Percentiles rank a stretch among this genome's conserved stretches.
Evolutionary conservation across 2,797 vertebrate genomes (phyloP).

Genomic region (Mormyrus proboscirostris): DNA sequence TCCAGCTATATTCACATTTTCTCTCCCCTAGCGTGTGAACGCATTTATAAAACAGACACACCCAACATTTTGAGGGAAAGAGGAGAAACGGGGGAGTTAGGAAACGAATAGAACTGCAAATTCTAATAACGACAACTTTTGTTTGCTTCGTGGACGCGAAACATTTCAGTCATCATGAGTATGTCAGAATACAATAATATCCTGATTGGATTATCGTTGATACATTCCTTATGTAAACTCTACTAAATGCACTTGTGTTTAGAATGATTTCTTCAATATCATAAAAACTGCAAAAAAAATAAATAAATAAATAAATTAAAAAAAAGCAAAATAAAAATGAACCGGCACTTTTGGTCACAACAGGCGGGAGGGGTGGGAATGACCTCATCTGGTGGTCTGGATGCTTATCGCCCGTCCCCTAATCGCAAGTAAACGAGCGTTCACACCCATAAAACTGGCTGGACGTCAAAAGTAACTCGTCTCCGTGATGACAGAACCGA

Average conservation of each 20-base stretch:
- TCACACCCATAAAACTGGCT: slow-evolving; percentile 62
- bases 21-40: not conserved
- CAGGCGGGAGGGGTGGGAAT: not conserved
- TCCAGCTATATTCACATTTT: not conserved
- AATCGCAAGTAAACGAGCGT: not conserved
- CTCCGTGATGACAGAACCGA: slow-evolving; percentile 62
- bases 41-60: not conserved
- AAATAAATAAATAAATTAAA: too few species aligned
- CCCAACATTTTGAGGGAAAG: not conserved
- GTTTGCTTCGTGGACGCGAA: not conserved
- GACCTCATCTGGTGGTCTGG: not conserved
- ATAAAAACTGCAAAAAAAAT: too few species aligned
- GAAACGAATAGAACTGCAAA: not conserved
- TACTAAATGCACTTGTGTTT: not conserved
- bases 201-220: not conserved
- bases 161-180: not conserved
- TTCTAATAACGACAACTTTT: not conserved
- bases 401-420: not conserved
- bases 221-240: not conserved
- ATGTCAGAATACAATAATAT: not conserved
- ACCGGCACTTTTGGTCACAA: not conserved
- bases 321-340: not conserved
- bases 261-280: not conserved
- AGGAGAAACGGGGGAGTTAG: not conserved
- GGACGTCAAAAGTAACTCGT: slow-evolving; percentile 64